These are phyloP conservation scores for Procambarus virginalis DNA, from an alignment of 1,140 invertebrate genomes.

Conservation along the genomic window DNA sequence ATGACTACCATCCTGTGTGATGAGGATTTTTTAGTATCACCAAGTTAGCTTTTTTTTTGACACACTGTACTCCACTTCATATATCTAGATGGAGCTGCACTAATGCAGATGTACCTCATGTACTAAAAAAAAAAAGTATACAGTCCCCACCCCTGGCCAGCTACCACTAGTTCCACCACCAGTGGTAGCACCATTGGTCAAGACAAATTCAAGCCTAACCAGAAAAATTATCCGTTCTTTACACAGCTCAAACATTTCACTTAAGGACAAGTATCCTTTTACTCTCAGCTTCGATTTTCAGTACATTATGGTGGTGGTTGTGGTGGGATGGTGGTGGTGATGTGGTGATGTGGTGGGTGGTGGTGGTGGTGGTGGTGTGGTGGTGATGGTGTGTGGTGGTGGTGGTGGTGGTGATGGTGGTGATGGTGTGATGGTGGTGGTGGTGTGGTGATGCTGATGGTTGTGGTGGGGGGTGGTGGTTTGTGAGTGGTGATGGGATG, in stretches of 20 bases:
- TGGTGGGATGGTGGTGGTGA: slow-evolving; percentile 3
- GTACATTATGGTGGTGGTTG: not conserved
- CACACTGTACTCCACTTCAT: too few relatives aligned
- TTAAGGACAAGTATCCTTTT: not conserved
- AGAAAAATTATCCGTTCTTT: not conserved
- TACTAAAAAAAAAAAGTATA: too few relatives aligned
- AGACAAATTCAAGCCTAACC: not conserved
- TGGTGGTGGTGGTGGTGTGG: not conserved
- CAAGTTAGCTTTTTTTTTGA: too few relatives aligned
- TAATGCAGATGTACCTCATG: too few relatives aligned
- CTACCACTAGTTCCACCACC: too few relatives aligned
- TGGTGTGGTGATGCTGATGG: not conserved
- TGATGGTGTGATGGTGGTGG: slow-evolving; percentile 12
- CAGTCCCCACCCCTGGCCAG: too few relatives aligned
- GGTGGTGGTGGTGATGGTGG: slow-evolving; percentile 4
- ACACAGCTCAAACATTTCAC: too few relatives aligned
- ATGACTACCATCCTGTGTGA: too few relatives aligned
- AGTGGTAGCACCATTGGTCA: too few relatives aligned
- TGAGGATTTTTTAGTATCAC: too few relatives aligned
- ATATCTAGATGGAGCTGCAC: too few relatives aligned
- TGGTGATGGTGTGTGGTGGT: not conserved
- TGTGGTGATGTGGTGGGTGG: not conserved
- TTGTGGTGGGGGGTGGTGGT: too few relatives aligned
- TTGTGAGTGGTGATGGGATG: not conserved
- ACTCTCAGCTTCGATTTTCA: not conserved